A percentile compares a stretch with the other conserved stretches of the same genome.
phyloP scores from a whole-genome alignment of 2,888 invertebrate species.

The Parnassius orleans region DNA sequence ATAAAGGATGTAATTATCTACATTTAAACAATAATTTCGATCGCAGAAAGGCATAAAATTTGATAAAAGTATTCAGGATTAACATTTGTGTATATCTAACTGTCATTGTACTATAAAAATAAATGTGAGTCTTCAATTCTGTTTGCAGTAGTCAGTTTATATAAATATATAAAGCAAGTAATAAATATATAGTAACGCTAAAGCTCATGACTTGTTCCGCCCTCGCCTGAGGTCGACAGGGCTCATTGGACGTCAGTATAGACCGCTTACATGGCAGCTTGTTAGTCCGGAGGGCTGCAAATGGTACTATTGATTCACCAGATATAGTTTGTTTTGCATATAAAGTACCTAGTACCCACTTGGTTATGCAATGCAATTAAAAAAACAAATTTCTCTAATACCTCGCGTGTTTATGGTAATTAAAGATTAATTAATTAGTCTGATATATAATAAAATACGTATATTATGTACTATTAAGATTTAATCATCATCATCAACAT shows the following conservation, averaged over 20 bases:
- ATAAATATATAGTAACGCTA: not conserved
- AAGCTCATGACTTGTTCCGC: slow-evolving; percentile 17
- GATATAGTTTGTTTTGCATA: slow-evolving; percentile 18
- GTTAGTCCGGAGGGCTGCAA: slow-evolving; percentile 35
- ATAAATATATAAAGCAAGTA: too few species aligned
- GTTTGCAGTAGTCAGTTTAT: too few species aligned
- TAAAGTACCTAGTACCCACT: slow-evolving; percentile 6
- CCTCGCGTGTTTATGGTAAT: slow-evolving; percentile 11
- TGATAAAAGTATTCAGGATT: too few species aligned
- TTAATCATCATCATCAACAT: not conserved
- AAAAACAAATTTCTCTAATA: slow-evolving; percentile 11
- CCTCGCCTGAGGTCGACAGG: slow-evolving; percentile 34
- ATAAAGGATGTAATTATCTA: too few species aligned
- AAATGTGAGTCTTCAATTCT: too few species aligned
- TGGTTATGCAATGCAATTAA: slow-evolving; percentile 8
- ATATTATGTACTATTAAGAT: too few species aligned
- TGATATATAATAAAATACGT: too few species aligned
- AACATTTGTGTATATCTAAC: too few species aligned
- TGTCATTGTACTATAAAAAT: too few species aligned
- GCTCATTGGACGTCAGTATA: slow-evolving; percentile 34
- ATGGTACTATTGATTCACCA: slow-evolving; percentile 26
- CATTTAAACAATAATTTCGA: too few species aligned
- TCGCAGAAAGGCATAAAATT: too few species aligned
- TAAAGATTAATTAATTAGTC: not conserved
- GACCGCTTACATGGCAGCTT: slow-evolving; percentile 38